Evolutionary conservation across 2,113 vertebrate genomes (phyloP).

Genomic region (Corythornis vintsioides): DNA sequence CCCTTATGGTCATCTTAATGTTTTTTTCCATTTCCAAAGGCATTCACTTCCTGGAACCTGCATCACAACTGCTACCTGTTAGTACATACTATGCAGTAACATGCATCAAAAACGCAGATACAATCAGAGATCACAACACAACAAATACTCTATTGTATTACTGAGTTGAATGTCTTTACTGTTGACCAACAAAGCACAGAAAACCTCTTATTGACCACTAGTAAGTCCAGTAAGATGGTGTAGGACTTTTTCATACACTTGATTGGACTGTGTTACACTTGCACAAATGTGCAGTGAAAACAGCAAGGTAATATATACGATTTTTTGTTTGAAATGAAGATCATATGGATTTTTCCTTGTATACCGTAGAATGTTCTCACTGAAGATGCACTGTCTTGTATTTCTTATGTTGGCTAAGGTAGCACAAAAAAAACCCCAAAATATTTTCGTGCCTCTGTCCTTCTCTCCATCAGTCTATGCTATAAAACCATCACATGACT

Average conservation of each 20-base stretch:
- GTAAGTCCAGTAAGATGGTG: background rate
- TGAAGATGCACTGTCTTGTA: background rate
- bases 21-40: background rate
- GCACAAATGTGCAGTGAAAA: background rate
- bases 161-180: background rate
- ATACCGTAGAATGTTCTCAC: background rate
- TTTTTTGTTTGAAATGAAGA: background rate
- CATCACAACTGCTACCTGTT: background rate
- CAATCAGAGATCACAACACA: background rate
- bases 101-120: background rate
- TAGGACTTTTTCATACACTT: background rate
- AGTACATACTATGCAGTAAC: background rate
- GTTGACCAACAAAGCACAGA: background rate
- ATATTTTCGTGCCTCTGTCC: background rate
- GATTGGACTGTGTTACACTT: background rate
- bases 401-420: background rate
- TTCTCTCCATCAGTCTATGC: background rate
- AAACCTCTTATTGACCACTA: background rate
- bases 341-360: background rate
- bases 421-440: background rate
- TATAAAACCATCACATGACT: background rate
- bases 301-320: background rate
- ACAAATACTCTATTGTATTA: background rate
- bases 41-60: background rate
- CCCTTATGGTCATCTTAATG: background rate